Evolutionary conservation across 2,888 invertebrate species (phyloP).

Genomic region (Oegoconia quadripuncta): DNA sequence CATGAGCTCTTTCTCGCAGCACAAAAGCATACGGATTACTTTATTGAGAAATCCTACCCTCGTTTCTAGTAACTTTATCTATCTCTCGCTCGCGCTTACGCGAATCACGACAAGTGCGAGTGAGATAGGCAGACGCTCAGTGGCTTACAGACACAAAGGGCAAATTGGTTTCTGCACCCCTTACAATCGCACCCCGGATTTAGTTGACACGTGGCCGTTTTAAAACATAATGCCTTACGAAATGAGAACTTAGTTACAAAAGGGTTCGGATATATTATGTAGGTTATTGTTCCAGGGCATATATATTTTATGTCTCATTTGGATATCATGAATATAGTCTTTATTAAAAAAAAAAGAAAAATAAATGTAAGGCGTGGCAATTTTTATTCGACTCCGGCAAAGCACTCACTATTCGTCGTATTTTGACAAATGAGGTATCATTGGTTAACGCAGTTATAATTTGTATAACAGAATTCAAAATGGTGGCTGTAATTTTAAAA

Average conservation of each 20-base stretch:
- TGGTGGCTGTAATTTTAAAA: too few species aligned
- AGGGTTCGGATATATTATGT: not conserved
- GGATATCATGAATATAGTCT: too few species aligned
- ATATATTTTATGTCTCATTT: too few species aligned
- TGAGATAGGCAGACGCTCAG: slow-evolving; percentile 28
- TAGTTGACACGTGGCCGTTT: slow-evolving; percentile 62
- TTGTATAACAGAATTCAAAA: too few species aligned
- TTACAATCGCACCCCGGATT: slow-evolving; percentile 50
- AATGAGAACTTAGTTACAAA: slow-evolving; percentile 18
- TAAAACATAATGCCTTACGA: slow-evolving; percentile 44
- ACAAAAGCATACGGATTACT: slow-evolving; percentile 28
- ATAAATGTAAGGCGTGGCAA: too few species aligned
- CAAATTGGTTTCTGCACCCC: slow-evolving; percentile 64
- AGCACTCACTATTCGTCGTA: too few species aligned
- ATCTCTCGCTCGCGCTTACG: slow-evolving; percentile 30
- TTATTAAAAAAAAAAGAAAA: too few species aligned
- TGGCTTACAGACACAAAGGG: slow-evolving; percentile 52
- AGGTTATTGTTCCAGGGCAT: not conserved
- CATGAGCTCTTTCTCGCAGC: slow-evolving; percentile 10
- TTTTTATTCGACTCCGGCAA: too few species aligned
- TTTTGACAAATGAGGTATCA: too few species aligned
- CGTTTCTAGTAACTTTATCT: slow-evolving; percentile 17
- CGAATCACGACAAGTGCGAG: slow-evolving; percentile 26
- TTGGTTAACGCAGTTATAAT: too few species aligned
- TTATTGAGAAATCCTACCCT: slow-evolving; percentile 42